Percentiles rank a stretch among this genome's conserved stretches.
Conservation (phyloP, 2,113 vertebrate genomes). For the Nothoprocta perdicaria region DNA sequence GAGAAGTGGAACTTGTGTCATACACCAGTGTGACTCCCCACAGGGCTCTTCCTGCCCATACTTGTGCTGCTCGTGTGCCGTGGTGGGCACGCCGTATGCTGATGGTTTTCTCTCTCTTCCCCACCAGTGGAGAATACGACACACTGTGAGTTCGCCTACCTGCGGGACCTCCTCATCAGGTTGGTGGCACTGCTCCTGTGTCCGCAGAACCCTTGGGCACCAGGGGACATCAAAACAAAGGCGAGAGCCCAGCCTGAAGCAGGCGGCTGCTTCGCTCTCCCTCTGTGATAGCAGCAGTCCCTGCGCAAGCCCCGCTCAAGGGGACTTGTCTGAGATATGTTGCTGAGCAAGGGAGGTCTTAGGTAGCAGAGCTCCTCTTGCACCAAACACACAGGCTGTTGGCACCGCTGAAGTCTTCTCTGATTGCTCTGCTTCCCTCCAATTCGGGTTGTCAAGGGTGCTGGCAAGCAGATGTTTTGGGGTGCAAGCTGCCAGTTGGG, state of each 20-base stretch:
- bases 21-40: rapidly evolving
- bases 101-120: not conserved
- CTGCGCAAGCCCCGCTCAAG: rapidly evolving
- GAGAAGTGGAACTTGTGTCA: not conserved
- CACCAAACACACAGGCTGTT: not conserved
- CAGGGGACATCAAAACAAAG: not conserved
- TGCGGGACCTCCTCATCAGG: conserved; percentile 98
- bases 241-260: not conserved
- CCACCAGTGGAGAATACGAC: conserved; percentile 93
- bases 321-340: not conserved
- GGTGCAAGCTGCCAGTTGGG: not conserved
- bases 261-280: not conserved
- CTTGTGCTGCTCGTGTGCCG: rapidly evolving
- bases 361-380: rapidly evolving
- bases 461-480: not conserved
- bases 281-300: not conserved
- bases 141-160: conserved; percentile 97
- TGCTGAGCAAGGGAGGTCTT: not conserved
- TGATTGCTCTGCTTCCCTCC: not conserved
- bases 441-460: rapidly evolving
- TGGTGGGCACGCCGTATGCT: not conserved
- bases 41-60: rapidly evolving
- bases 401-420: not conserved
- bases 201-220: not conserved
- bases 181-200: conserved; percentile 53